A percentile compares a stretch with the other conserved stretches of the same genome.
These are phyloP conservation scores for Sphecodes monilicornis DNA, from an alignment of 2,888 invertebrate species.

Conservation along the genomic window DNA sequence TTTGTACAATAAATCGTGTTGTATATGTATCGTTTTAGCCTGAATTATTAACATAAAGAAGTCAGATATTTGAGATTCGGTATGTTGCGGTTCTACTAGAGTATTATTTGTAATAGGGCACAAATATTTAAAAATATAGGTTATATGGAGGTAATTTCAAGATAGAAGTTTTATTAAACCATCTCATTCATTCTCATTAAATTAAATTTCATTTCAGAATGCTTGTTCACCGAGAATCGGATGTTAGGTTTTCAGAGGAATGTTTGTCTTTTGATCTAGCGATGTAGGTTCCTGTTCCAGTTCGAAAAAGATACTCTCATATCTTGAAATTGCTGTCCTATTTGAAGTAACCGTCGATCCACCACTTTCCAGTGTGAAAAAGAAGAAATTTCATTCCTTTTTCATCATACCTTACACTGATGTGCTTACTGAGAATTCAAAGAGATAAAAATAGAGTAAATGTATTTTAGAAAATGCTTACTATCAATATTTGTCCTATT, in stretches of 20 bases:
- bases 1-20: too few relatives aligned
- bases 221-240: conserved; percentile 4
- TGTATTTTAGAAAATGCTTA: neutral
- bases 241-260: neutral
- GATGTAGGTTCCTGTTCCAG: conserved; percentile 15
- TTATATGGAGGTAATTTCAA: neutral
- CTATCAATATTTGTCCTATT: neutral
- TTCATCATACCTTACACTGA: neutral
- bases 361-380: conserved; percentile 1
- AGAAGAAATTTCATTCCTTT: conserved; percentile 10
- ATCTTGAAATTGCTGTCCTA: conserved; percentile 20
- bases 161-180: neutral
- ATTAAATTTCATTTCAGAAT: neutral
- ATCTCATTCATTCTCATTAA: neutral
- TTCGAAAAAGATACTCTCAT: neutral
- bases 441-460: neutral
- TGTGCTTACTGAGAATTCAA: neutral
- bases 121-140: neutral
- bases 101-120: too few relatives aligned
- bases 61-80: too few relatives aligned
- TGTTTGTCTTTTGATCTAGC: neutral
- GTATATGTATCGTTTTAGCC: too few relatives aligned
- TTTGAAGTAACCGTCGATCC: conserved; percentile 25
- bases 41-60: too few relatives aligned
- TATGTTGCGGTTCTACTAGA: too few relatives aligned